phyloP scores from a whole-genome alignment of 2,888 invertebrate species.

The Galeruca laticollis region DNA sequence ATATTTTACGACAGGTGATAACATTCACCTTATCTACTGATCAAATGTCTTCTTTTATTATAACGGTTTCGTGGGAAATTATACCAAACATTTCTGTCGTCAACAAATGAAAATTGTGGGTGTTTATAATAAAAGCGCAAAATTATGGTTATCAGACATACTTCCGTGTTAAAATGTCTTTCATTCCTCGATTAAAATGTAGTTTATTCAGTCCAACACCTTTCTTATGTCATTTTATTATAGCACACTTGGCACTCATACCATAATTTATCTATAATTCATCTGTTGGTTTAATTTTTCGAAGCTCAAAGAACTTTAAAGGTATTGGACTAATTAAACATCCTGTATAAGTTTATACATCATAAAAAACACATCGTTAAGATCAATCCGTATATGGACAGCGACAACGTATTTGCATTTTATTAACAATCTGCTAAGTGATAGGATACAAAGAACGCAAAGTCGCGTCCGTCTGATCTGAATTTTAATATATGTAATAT shows the following conservation, averaged over 20 bases:
- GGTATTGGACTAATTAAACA: neutral
- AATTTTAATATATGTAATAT: neutral
- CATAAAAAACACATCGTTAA: neutral
- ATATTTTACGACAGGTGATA: neutral
- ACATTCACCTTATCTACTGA: too few relatives aligned
- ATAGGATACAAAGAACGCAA: neutral
- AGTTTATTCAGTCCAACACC: constrained; percentile 6
- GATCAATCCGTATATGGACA: neutral
- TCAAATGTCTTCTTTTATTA: neutral
- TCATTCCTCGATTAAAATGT: constrained; percentile 19
- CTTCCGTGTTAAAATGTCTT: constrained; percentile 46
- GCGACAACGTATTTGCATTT: neutral
- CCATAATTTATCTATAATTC: too few relatives aligned
- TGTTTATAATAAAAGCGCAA: constrained; percentile 25
- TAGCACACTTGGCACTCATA: too few relatives aligned
- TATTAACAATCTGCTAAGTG: neutral
- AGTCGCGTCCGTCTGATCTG: neutral
- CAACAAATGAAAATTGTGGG: neutral
- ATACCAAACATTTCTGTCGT: neutral
- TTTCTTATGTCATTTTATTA: constrained; percentile 10
- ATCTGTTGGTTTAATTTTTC: too few relatives aligned
- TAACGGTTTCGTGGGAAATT: neutral
- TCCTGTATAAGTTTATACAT: neutral
- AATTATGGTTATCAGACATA: constrained; percentile 57
- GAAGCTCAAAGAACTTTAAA: too few relatives aligned